phyloP scores from a whole-genome alignment of 2,797 vertebrate genomes.

The Gouania willdenowi region DNA sequence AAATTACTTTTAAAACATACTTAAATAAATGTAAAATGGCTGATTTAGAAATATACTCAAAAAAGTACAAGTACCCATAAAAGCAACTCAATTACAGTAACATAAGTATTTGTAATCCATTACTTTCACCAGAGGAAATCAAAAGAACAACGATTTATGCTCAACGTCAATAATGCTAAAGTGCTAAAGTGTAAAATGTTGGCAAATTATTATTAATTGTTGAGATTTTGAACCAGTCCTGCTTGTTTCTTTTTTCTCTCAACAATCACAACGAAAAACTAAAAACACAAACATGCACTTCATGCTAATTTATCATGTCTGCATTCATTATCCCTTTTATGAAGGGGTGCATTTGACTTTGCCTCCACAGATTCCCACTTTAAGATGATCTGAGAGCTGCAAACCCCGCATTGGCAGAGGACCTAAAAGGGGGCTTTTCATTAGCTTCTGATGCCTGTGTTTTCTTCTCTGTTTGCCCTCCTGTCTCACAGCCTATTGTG shows the following conservation, averaged over 20 bases:
- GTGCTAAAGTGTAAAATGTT: no score
- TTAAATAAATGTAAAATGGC: no score
- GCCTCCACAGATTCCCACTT: conserved; percentile 9
- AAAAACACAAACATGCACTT: background rate
- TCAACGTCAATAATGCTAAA: no score
- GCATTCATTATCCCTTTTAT: conserved; percentile 8
- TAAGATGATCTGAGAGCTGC: conserved; percentile 14
- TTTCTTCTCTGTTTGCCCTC: conserved; percentile 37
- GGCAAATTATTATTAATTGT: no score
- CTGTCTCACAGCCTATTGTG: conserved; percentile 56
- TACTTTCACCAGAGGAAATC: no score
- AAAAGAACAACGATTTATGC: no score
- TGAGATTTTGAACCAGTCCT: no score
- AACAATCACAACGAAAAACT: background rate
- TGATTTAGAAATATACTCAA: no score
- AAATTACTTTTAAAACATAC: no score
- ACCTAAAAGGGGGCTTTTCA: conserved; percentile 43
- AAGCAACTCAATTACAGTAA: no score
- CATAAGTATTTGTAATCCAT: no score
- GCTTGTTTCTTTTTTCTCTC: background rate
- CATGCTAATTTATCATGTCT: background rate
- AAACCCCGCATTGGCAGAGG: background rate
- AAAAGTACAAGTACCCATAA: no score
- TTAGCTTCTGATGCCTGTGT: conserved; percentile 43
- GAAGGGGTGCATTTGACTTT: background rate